Evolutionary conservation across 2,888 invertebrate species (phyloP).

Genomic region (Phortica magna): DNA sequence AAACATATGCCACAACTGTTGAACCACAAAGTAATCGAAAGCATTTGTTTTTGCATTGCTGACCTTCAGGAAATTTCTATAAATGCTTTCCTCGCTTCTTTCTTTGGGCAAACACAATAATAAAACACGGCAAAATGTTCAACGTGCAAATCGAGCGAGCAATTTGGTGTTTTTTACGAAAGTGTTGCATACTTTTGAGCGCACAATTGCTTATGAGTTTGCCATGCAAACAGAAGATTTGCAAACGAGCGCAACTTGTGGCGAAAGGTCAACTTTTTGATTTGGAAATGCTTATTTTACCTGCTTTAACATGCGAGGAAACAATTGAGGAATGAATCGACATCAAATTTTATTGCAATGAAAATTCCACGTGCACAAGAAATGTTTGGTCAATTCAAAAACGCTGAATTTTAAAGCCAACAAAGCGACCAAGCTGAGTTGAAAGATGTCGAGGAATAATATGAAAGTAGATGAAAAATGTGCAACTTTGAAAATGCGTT

Average conservation of each 20-base stretch:
- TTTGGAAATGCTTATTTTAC: not conserved
- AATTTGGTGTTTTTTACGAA: conserved; percentile 30
- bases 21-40: conserved; percentile 61
- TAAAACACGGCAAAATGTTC: conserved; percentile 53
- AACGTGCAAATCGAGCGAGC: conserved; percentile 68
- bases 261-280: conserved; percentile 15
- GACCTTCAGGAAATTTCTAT: conserved; percentile 61
- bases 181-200: conserved; percentile 13
- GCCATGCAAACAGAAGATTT: not conserved
- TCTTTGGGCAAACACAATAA: conserved; percentile 25
- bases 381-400: conserved; percentile 66
- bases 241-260: conserved; percentile 8
- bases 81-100: conserved; percentile 28
- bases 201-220: no score
- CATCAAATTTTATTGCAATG: not conserved
- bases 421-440: conserved; percentile 28
- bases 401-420: conserved; percentile 63
- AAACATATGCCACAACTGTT: conserved; percentile 64
- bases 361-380: conserved; percentile 39
- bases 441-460: not conserved
- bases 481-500: conserved; percentile 26
- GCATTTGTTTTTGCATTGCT: conserved; percentile 49
- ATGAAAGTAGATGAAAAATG: conserved; percentile 31
- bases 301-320: not conserved
- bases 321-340: not conserved